These are phyloP conservation scores for Salminus brasiliensis DNA, from an alignment of 2,113 vertebrate genomes.

Conservation along the genomic window DNA sequence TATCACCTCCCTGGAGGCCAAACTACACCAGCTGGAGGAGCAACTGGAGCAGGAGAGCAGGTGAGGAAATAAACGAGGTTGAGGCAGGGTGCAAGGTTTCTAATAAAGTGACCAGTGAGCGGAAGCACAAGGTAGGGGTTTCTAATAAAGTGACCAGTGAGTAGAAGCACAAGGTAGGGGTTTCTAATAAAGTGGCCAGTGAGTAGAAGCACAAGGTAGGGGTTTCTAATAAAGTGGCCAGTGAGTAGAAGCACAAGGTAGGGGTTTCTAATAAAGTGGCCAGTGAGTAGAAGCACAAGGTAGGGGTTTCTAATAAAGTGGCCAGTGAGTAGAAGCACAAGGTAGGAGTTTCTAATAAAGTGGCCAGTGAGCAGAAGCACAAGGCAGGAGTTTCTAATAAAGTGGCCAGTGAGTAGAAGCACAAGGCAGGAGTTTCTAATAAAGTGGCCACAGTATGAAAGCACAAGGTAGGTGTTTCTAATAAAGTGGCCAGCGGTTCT, in stretches of 20 bases:
- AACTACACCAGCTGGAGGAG: constrained; percentile 86
- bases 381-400: not conserved
- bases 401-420: too few relatives aligned
- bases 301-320: too few relatives aligned
- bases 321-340: too few relatives aligned
- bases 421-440: too few relatives aligned
- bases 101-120: not conserved
- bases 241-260: too few relatives aligned
- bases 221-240: too few relatives aligned
- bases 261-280: not conserved
- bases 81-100: too few relatives aligned
- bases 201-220: not conserved
- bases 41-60: constrained; percentile 90
- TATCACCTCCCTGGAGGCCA: constrained; percentile 82
- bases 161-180: too few relatives aligned
- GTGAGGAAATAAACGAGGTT: too few relatives aligned
- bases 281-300: not conserved
- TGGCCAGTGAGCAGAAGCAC: not conserved
- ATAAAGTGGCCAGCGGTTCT: too few relatives aligned
- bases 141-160: too few relatives aligned
- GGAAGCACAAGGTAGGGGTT: not conserved
- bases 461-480: not conserved
- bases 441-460: not conserved
- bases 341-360: too few relatives aligned
- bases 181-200: not conserved